phyloP scores from a whole-genome alignment of 2,113 vertebrate genomes.

The Probosciger aterrimus region DNA sequence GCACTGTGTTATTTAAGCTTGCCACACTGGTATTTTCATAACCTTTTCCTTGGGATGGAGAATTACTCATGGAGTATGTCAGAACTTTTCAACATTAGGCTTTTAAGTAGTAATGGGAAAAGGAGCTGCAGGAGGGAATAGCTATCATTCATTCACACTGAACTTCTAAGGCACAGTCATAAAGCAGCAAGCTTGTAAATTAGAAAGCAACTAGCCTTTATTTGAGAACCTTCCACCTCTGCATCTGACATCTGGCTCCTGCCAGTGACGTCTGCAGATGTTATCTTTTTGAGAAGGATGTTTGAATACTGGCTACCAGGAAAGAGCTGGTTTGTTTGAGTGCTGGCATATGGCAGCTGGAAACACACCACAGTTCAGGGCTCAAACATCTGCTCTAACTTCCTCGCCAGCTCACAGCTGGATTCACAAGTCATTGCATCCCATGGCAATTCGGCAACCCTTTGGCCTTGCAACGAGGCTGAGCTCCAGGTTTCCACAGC shows the following conservation, averaged over 20 bases:
- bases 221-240: conserved; percentile 8
- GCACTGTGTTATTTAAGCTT: neutral
- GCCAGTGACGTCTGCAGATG: conserved; percentile 26
- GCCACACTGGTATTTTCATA: conserved; percentile 37
- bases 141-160: neutral
- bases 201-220: neutral
- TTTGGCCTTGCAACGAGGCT: neutral
- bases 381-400: neutral
- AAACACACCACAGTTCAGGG: neutral
- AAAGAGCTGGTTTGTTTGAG: conserved; percentile 8
- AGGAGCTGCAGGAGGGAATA: conserved; percentile 7
- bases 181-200: conserved; percentile 10
- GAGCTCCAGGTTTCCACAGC: neutral
- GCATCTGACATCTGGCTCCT: conserved; percentile 4
- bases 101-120: neutral
- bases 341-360: neutral
- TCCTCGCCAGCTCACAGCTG: conserved; percentile 24
- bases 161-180: neutral
- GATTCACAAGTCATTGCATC: neutral
- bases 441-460: neutral
- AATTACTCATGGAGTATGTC: neutral
- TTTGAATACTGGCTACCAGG: conserved; percentile 6
- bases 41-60: conserved; percentile 24
- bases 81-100: neutral
- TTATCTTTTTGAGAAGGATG: conserved; percentile 39